Base-by-base conservation (phyloP, 2,888 invertebrate genomes). In the Archaeoteleia sp. region DNA sequence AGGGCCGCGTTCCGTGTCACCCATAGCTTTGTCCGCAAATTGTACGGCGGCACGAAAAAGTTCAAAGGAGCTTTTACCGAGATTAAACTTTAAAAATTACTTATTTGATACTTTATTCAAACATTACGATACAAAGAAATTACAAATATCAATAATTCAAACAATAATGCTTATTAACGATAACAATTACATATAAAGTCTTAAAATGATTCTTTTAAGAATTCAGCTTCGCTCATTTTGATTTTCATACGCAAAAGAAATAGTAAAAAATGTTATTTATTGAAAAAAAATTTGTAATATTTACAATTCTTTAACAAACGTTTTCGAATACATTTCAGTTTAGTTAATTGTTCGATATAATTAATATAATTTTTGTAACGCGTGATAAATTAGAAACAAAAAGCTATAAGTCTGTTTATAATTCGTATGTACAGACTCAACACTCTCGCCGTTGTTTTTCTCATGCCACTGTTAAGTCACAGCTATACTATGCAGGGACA, bases 1-100 rank as follows among this genome's bases (percentile, higher is more conserved):
- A 54, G 66, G 54, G 54, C 49, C 54, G 66, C 60, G 66, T 54
- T 66, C 27, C 48, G 54, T 13, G 66, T 66, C 66, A 60, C 48
- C 66, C 48, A 60, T 58, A 66, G 53, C 43, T 65, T 58, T 65
- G 39, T 48, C 58, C 42, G 9, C 58, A 30, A 65, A 58, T 40
- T 54, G 40, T 32, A 32, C 37, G 25, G 37, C 37, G 25, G 48
- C 48, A 37, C 46, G 58, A 60, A 66, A 60, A 58, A 66, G 53
- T 58, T 60, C 27, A 42, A 48, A 42, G 42, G 35, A 58, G 42
- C 66, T 66, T 54, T 66, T 66, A 60, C 54, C 54, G 42, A 58
- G 66, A 66, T 58, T 60, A 66, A 53, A 60, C 25, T 66, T 60
- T 54, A 37, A 35, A 45, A 15, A 48, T 48, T 58, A 46, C 35